Evolutionary conservation across 2,888 invertebrate genomes (phyloP), one percentile per base, ranked within the genome.

Genomic region (Hesperia comma): DNA sequence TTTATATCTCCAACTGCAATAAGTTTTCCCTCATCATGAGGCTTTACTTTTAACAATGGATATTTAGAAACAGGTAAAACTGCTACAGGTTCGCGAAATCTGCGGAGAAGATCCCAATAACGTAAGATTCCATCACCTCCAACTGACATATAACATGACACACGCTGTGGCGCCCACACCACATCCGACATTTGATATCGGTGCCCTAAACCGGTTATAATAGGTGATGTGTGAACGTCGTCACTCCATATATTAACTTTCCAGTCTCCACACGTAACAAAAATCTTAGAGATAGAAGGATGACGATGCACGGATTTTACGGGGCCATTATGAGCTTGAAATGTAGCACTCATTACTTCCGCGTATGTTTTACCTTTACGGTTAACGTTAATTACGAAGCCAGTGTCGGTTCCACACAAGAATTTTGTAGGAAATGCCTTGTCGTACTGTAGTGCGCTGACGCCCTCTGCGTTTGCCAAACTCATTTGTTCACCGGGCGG

Each of bases 51-150:
- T 60, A 94, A 92, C 55, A 97, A 83, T 7, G 94, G 87, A 61
- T 72, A 43, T 17, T 81, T 76, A 19, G 83, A 79, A 76, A 95
- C 94, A 84, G 95, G 95, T 3, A 96, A 90, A 63, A 94, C 93
- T 19, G 94, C 84, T 33, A 95, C 93, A 3, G 97, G 96, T 51
- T 94, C 93, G 66, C 94, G 93, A 70, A 95, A 95, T 78, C 95
- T 95, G 70, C 96, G 93, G 37, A 97, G 84, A 26, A 97, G 85
- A 86, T 97, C 97, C 97, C 97, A 97, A 51, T 95, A 95, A 73
- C 96, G 95, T 49, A 97, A 84, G 14, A 94, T 94, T 0, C 97
- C 97, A 76, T 95, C 95, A 12, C 63, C 72, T 15, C 80, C 74
- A 2, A 84, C 78, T 1, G 83, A 72, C 84, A 87, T 85, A 66